phyloP scores from a whole-genome alignment of 2,888 invertebrate genomes.

The Drosophila nr. perissopoda region DNA sequence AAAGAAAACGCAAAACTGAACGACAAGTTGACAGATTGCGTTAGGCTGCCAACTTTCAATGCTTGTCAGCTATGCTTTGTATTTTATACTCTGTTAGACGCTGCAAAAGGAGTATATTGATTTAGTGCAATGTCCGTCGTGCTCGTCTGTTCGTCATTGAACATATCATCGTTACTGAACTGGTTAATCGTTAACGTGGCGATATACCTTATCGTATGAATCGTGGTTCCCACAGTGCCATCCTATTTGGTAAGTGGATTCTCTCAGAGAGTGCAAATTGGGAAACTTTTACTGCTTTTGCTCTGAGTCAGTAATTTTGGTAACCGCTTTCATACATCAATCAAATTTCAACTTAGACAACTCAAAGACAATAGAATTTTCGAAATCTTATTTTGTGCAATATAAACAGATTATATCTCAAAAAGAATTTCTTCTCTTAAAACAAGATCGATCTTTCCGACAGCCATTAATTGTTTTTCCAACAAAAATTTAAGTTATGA shows the following conservation, averaged over 20 bases:
- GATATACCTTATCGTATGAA: neutral
- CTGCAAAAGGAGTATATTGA: neutral
- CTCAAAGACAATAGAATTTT: neutral
- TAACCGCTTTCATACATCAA: neutral
- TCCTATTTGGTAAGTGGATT: neutral
- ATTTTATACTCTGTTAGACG: neutral
- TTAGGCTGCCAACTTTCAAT: constrained; percentile 20
- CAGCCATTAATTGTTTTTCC: neutral
- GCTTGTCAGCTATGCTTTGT: neutral
- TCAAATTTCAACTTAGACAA: neutral
- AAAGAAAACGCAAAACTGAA: constrained; percentile 9
- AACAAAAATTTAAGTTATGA: neutral
- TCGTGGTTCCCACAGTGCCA: neutral
- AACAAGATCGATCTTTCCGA: neutral
- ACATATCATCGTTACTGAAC: neutral
- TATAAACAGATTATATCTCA: neutral
- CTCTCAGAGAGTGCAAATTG: neutral
- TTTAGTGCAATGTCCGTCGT: neutral
- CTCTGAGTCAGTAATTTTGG: neutral
- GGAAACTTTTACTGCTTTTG: neutral
- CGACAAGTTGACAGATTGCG: constrained; percentile 23
- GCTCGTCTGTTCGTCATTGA: neutral
- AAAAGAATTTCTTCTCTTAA: neutral
- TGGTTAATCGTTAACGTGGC: neutral
- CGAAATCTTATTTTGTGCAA: neutral